phyloP scores from a whole-genome alignment of 2,113 vertebrate species.

The Pedetes capensis region DNA sequence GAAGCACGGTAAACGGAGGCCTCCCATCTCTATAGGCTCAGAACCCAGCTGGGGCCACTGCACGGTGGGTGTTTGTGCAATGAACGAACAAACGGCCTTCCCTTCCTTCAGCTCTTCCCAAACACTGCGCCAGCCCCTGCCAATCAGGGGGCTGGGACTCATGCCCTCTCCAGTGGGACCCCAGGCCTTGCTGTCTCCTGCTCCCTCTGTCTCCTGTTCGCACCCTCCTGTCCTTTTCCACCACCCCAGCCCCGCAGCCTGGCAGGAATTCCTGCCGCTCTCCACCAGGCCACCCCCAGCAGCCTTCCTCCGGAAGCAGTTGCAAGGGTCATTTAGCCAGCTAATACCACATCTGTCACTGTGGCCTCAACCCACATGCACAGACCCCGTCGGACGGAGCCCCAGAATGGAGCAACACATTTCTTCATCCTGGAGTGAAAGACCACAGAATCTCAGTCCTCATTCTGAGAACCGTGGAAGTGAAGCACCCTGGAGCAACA shows the following conservation, averaged over 20 bases:
- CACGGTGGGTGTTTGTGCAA: background rate
- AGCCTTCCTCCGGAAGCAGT: rapidly evolving
- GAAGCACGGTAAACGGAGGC: no score
- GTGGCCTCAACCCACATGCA: background rate
- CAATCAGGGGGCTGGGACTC: background rate
- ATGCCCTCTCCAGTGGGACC: background rate
- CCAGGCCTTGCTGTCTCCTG: background rate
- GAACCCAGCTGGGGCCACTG: background rate
- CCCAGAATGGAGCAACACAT: rapidly evolving
- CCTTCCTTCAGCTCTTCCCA: background rate
- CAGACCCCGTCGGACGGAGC: background rate
- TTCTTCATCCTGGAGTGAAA: rapidly evolving
- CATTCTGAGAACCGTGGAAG: background rate
- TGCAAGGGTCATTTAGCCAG: background rate
- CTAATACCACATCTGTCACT: rapidly evolving
- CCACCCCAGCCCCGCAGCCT: no score
- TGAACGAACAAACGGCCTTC: background rate
- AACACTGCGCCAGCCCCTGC: background rate
- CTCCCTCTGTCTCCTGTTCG: background rate
- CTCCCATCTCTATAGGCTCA: background rate
- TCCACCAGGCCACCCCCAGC: background rate
- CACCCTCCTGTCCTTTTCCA: background rate
- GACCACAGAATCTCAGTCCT: background rate
- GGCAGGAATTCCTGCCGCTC: background rate
- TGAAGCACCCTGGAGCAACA: background rate